Percentiles rank a stretch among this genome's conserved stretches.
phyloP scores from a whole-genome alignment of 2,888 invertebrate genomes.

The Temnothorax unifasciatus region DNA sequence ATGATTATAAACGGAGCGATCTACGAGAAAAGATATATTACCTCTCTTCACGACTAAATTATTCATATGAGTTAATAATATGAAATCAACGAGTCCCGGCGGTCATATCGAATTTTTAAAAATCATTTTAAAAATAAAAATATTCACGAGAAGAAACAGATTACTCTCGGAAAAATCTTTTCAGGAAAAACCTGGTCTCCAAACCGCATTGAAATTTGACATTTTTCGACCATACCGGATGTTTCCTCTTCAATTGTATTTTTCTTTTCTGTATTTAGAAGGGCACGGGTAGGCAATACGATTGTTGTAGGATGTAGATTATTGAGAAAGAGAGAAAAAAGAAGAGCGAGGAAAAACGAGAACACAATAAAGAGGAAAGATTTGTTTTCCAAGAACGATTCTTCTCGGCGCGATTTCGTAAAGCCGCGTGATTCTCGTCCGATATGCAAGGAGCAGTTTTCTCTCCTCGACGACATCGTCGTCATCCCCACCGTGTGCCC shows the following conservation, averaged over 20 bases:
- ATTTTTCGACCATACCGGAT: background rate
- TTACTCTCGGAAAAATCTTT: background rate
- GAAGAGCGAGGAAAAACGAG: background rate
- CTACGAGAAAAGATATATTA: background rate
- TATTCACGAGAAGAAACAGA: background rate
- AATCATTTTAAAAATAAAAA: background rate
- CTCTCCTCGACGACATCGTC: constrained; percentile 24
- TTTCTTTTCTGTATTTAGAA: constrained; percentile 5
- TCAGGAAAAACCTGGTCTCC: background rate
- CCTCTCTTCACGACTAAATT: background rate
- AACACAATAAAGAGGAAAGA: background rate
- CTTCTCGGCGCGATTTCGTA: background rate
- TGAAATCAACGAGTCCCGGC: background rate
- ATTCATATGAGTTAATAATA: background rate
- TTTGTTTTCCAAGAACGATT: constrained; percentile 1
- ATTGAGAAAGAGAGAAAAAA: background rate
- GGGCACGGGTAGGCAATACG: background rate
- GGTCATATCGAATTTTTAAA: background rate
- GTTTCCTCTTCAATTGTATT: background rate
- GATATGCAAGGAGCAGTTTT: constrained; percentile 28
- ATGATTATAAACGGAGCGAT: no score
- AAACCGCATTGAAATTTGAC: background rate
- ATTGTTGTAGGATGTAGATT: background rate
- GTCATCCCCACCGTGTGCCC: constrained; percentile 43
- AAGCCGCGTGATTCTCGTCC: constrained; percentile 28